Percentiles rank a stretch among this genome's conserved stretches.
These are phyloP conservation scores for Elephas maximus DNA, from an alignment of 2,113 vertebrate genomes.

Conservation along the genomic window DNA sequence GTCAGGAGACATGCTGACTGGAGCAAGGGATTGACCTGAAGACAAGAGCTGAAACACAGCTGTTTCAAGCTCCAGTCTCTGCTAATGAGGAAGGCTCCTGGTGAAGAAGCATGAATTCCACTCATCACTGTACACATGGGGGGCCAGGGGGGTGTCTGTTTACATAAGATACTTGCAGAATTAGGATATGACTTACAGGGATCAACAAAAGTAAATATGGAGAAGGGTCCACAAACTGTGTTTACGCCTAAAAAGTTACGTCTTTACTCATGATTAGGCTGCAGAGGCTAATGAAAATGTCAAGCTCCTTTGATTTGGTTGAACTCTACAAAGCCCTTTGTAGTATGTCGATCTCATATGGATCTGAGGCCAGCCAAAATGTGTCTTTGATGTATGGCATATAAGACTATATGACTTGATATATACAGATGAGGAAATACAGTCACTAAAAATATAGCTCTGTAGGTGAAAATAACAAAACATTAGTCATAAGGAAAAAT, in stretches of 20 bases:
- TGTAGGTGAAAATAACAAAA: background rate
- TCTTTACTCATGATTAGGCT: background rate
- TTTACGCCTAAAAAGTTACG: background rate
- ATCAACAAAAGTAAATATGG: background rate
- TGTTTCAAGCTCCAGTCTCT: background rate
- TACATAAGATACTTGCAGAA: background rate
- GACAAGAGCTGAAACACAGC: background rate
- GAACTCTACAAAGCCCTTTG: background rate
- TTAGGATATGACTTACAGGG: background rate
- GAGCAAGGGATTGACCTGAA: background rate
- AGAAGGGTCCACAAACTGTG: background rate
- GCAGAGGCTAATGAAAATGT: conserved; percentile 22
- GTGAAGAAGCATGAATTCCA: background rate
- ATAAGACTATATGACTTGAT: background rate
- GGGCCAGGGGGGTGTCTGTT: background rate
- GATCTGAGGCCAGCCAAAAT: background rate
- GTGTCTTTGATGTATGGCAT: background rate
- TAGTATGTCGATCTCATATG: background rate
- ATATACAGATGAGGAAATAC: background rate
- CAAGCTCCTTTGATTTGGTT: conserved; percentile 43
- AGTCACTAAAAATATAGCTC: background rate
- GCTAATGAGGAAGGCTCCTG: background rate
- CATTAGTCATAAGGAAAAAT: background rate
- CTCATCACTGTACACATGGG: fast-evolving
- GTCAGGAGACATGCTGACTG: background rate